These are phyloP conservation scores for Argyrosomus japonicus DNA, from an alignment of 2,113 vertebrate genomes.

Conservation along the genomic window DNA sequence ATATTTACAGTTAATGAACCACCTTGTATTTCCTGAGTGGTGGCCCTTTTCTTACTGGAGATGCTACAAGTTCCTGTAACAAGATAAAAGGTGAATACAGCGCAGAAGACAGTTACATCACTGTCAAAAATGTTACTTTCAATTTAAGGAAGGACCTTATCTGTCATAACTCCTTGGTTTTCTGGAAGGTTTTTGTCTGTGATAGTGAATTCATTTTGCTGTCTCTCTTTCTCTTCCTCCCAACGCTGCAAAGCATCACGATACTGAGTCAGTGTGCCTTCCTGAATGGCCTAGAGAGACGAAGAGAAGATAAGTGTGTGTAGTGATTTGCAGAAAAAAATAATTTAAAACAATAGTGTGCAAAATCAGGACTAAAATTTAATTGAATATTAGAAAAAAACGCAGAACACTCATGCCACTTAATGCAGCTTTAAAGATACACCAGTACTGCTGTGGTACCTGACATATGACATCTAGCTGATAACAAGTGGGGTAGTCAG, in stretches of 20 bases:
- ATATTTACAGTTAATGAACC: not conserved
- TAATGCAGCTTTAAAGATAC: not conserved
- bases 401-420: not conserved
- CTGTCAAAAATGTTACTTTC: not conserved
- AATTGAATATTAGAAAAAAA: too few species aligned
- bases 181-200: slow-evolving; percentile 78
- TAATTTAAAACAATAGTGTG: not conserved
- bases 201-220: slow-evolving; percentile 88
- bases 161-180: slow-evolving; percentile 1
- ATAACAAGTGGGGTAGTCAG: slow-evolving; percentile 82
- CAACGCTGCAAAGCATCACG: slow-evolving; percentile 79
- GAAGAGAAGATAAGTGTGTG: not conserved
- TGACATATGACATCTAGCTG: slow-evolving; percentile 89
- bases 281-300: slow-evolving; percentile 81
- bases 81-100: not conserved
- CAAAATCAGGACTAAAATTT: not conserved
- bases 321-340: not conserved
- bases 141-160: slow-evolving; percentile 35
- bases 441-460: slow-evolving; percentile 76
- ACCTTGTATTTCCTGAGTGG: slow-evolving; percentile 77
- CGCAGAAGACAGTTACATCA: not conserved
- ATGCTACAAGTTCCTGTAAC: slow-evolving; percentile 51
- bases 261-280: slow-evolving; percentile 80
- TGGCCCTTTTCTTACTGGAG: slow-evolving; percentile 33
- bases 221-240: slow-evolving; percentile 83